A percentile compares a stretch with the other conserved stretches of the same genome.
Evolutionary conservation across 2,888 invertebrate genomes (phyloP).

Genomic region (Eremobia ochroleuca): DNA sequence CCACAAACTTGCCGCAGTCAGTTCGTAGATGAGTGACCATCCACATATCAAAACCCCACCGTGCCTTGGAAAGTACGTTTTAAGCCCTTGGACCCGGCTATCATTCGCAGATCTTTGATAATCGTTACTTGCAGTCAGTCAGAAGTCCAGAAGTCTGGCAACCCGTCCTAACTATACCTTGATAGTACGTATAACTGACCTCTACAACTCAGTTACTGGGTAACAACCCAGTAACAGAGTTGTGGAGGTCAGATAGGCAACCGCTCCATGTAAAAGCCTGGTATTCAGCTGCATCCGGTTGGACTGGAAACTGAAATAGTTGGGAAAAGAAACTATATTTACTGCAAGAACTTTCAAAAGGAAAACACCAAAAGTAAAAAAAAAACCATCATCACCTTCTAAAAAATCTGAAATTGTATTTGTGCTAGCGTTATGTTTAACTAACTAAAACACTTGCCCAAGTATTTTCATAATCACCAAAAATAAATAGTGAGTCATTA

Average conservation of each 20-base stretch:
- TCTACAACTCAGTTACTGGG: too few relatives aligned
- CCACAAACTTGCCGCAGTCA: not conserved
- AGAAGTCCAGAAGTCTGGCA: too few relatives aligned
- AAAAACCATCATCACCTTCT: too few relatives aligned
- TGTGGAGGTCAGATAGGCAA: not conserved
- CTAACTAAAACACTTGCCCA: not conserved
- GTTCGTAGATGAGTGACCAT: too few relatives aligned
- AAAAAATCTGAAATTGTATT: too few relatives aligned
- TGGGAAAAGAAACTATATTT: not conserved
- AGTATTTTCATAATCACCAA: conserved; percentile 6
- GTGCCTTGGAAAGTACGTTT: too few relatives aligned
- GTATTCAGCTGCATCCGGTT: not conserved
- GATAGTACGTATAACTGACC: too few relatives aligned
- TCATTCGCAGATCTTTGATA: too few relatives aligned
- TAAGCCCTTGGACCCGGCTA: too few relatives aligned
- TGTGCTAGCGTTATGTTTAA: not conserved
- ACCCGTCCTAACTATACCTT: too few relatives aligned
- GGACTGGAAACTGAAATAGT: not conserved
- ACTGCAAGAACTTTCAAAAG: not conserved
- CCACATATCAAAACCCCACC: too few relatives aligned
- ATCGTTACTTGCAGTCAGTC: too few relatives aligned
- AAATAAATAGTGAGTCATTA: conserved; percentile 41
- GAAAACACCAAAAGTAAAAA: not conserved
- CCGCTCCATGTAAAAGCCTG: not conserved
- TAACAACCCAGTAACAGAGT: not conserved